Evolutionary conservation across 2,113 vertebrate genomes (phyloP).

Genomic region (Dissostichus mawsoni): DNA sequence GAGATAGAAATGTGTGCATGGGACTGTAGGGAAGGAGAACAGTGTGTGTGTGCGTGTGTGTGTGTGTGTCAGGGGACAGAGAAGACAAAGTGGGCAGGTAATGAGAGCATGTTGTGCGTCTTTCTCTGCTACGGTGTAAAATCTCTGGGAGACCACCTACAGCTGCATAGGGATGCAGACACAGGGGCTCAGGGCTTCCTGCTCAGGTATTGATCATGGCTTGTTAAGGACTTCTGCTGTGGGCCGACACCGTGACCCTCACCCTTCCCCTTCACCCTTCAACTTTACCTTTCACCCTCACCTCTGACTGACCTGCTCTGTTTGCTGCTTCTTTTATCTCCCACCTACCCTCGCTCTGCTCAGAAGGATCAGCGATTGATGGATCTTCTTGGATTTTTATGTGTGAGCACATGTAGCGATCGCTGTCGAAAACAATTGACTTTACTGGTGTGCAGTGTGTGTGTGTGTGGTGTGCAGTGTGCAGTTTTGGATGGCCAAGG

Average conservation of each 20-base stretch:
- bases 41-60: constrained; percentile 25
- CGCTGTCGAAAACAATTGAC: constrained; percentile 10
- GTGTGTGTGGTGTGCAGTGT: constrained; percentile 19
- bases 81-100: constrained; percentile 79
- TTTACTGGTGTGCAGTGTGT: constrained; percentile 6
- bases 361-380: neutral
- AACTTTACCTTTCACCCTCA: constrained; percentile 69
- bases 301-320: constrained; percentile 51
- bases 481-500: constrained; percentile 35
- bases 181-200: constrained; percentile 30
- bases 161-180: constrained; percentile 46
- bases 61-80: constrained; percentile 67
- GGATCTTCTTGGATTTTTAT: constrained; percentile 28
- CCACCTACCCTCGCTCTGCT: neutral
- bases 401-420: constrained; percentile 27
- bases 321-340: constrained; percentile 40
- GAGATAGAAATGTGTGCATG: constrained; percentile 63
- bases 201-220: constrained; percentile 73
- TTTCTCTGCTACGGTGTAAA: constrained; percentile 38
- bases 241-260: constrained; percentile 60
- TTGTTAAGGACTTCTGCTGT: constrained; percentile 72
- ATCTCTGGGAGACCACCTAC: constrained; percentile 70
- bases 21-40: constrained; percentile 36
- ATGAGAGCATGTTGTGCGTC: constrained; percentile 57
- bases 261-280: constrained; percentile 74